Conservation (phyloP, 1,140 invertebrate species). For the Euura lappo region DNA sequence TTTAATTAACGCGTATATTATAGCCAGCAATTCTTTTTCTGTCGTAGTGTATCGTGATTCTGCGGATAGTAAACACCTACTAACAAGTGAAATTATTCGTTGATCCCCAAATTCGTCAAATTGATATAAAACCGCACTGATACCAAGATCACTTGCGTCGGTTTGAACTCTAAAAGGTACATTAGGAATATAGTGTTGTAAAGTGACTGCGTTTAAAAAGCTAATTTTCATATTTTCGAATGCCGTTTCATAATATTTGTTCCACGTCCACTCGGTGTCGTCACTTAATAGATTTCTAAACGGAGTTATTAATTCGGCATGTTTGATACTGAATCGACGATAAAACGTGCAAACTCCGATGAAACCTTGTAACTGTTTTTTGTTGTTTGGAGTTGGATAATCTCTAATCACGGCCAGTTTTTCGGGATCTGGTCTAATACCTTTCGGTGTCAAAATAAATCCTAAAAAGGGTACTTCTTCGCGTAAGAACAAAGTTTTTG, state of each 20-base stretch:
- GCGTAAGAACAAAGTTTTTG: slow-evolving; percentile 19
- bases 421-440: not conserved
- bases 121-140: no score
- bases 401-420: slow-evolving; percentile 8
- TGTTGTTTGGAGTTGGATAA: not conserved
- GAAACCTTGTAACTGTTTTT: slow-evolving; percentile 12
- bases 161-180: no score
- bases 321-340: not conserved
- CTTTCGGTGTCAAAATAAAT: slow-evolving; percentile 26
- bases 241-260: not conserved
- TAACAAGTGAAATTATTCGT: no score
- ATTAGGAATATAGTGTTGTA: not conserved
- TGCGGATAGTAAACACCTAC: no score
- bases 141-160: no score
- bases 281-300: slow-evolving; percentile 3
- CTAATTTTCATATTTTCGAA: slow-evolving; percentile 8
- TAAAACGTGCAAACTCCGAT: slow-evolving; percentile 9
- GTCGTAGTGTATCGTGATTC: no score
- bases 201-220: not conserved
- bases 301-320: slow-evolving; percentile 5
- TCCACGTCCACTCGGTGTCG: not conserved
- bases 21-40: no score
- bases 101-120: no score
- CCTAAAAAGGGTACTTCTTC: slow-evolving; percentile 38
- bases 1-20: no score